Base-by-base conservation (phyloP, 2,113 vertebrate species). In the Picathartes gymnocephalus region DNA sequence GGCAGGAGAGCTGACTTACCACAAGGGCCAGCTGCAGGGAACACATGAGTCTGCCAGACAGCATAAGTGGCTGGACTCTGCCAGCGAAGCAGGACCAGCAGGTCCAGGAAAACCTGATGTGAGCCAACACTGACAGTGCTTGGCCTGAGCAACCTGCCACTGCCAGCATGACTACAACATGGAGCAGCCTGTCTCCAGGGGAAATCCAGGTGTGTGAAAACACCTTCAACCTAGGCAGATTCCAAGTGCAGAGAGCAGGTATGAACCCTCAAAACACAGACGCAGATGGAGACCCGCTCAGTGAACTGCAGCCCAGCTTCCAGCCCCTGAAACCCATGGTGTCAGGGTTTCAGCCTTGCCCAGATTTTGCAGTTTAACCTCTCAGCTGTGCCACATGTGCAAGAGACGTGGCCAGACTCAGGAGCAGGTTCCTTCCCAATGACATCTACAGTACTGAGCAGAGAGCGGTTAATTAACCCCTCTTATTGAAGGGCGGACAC, bases 381-480 rank as follows among this genome's bases (percentile, higher is more conserved):
- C 66, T 72, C 77, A 73, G 42, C 54, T 0, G 0, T 23, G 53
- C 57, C 61, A 76, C 35, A 42, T 3, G 1, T 1, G 1, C 7
- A 9, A 19, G 39, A 84, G 72, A n/a, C 0, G 7, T 44, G 78
- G 74, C 45, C 45, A 30, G 84, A 17, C 44, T 68, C 7, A 4
- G 64, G 54, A 92, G 40, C 8, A 3, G 1, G 18, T 45, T 92
- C 65, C 37, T 24, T 92, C 48, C 33, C 88, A 83, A 5, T 68
- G 60, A 91, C 92, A 96, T 81, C 81, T 66, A 33, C 3, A 7
- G 61, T 69, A 57, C 71, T 27, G 42, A 86, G 77, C 45, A 90
- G 31, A 77, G 88, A 95, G 90, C n/a, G 83, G 95, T 95, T 97
- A 96, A 97, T 97, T 97, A 97, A 97, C 90, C 96, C 84, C 2